These are phyloP conservation scores for Bombus pyrosoma DNA, from an alignment of 1,140 invertebrate genomes.

Conservation along the genomic window DNA sequence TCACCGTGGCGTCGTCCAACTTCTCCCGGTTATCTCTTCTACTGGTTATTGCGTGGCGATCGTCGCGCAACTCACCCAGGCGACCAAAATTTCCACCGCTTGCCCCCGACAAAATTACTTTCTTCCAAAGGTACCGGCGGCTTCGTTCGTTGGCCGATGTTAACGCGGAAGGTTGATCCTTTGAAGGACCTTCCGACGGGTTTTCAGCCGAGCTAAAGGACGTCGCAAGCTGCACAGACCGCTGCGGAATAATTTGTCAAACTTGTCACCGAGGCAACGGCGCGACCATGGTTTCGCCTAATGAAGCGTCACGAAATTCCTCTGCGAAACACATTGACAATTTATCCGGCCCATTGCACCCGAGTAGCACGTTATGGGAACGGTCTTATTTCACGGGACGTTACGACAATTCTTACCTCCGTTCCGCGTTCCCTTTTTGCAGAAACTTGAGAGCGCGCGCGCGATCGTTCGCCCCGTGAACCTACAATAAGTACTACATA, in stretches of 20 bases:
- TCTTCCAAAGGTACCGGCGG: neutral
- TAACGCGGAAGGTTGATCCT: conserved; percentile 50
- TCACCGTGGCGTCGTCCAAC: neutral
- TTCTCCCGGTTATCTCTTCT: neutral
- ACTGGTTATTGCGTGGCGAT: neutral
- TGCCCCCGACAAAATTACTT: neutral
- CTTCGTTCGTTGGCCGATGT: neutral
- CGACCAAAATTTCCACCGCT: neutral
- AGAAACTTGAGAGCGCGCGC: conserved; percentile 13
- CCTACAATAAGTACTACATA: neutral
- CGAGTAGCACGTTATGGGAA: conserved; percentile 61
- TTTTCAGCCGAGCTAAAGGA: conserved; percentile 35
- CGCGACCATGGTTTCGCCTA: conserved; percentile 72
- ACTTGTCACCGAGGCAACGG: conserved; percentile 78
- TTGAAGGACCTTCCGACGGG: conserved; percentile 42
- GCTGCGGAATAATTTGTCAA: conserved; percentile 80
- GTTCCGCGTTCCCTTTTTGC: conserved; percentile 40
- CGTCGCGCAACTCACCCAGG: neutral
- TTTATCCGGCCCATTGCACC: conserved; percentile 76
- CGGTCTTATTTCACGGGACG: conserved; percentile 68
- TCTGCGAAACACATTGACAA: conserved; percentile 77
- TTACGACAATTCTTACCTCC: conserved; percentile 51
- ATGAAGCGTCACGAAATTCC: conserved; percentile 81
- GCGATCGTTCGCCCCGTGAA: neutral
- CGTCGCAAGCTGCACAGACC: conserved; percentile 27